phyloP scores from a whole-genome alignment of 2,113 vertebrate species.

The Rhodinocichla rosea region DNA sequence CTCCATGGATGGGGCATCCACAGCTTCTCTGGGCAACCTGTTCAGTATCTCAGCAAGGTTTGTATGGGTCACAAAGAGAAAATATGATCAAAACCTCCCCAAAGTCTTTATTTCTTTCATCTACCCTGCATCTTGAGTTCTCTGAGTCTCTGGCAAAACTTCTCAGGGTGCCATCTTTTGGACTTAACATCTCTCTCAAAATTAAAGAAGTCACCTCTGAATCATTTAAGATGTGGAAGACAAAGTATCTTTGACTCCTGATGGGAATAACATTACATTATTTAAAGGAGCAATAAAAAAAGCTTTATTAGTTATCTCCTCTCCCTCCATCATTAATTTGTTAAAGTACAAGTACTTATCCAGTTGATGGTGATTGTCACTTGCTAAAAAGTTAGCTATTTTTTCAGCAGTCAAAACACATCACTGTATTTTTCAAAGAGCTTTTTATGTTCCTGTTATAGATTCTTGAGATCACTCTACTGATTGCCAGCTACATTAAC shows the following conservation, averaged over 20 bases:
- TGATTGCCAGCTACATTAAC: slow-evolving; percentile 93
- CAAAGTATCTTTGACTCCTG: neutral
- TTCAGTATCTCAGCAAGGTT: neutral
- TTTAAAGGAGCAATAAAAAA: neutral
- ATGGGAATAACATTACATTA: slow-evolving; percentile 8
- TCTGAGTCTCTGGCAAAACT: neutral
- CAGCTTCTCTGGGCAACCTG: neutral
- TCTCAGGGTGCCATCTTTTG: neutral
- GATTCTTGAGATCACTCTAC: slow-evolving; percentile 93
- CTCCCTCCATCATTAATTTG: slow-evolving; percentile 15
- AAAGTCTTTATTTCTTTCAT: neutral
- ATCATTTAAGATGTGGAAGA: neutral
- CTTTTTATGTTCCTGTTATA: slow-evolving; percentile 66
- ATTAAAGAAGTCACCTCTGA: neutral
- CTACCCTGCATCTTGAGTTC: neutral
- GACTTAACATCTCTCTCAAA: neutral
- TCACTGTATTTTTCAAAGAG: slow-evolving; percentile 50
- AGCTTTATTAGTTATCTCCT: neutral
- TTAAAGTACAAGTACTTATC: slow-evolving; percentile 43
- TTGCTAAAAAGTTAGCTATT: slow-evolving; percentile 50
- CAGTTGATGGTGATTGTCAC: slow-evolving; percentile 40
- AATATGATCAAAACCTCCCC: neutral
- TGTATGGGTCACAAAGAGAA: neutral
- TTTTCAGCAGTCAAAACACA: slow-evolving; percentile 57
- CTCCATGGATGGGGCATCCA: neutral